Base-by-base conservation (phyloP, 2,797 vertebrate genomes). In the Gastrophryne carolinensis region DNA sequence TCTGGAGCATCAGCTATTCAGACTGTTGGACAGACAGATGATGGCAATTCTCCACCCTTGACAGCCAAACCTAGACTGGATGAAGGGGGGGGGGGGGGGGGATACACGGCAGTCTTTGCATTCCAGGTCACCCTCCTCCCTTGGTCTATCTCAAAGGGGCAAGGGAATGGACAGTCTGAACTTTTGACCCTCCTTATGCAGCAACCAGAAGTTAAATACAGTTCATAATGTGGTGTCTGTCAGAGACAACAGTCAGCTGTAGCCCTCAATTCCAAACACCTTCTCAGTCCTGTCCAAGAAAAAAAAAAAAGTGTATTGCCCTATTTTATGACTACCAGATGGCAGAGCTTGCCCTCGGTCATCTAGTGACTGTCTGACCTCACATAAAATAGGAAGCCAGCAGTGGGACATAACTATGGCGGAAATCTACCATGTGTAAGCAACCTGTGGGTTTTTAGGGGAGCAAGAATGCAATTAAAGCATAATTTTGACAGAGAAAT, bases 271-370 rank as follows among this genome's bases (percentile, higher is more conserved):
- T 79, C 84, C 82, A 81, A n/a, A 80, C 74, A 80, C 53, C 78
- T 29, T 56, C 72, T 54, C 75, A 79, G 23, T n/a, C 21, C 84
- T 82, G 80, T 79, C 84, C 81, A 82, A 80, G 32, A 21, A 44
- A n/a, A 65, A 60, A 85, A 81, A 84, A 88, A 90, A 87, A 90
- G 88, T 82, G 89, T 80, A 88, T 86, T 85, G 84, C 86, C 86
- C 24, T 72, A 54, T 85, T 89, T 96, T 95, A 95, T 89, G 87
- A 89, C 83, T 88, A 85, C 91, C 96, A 98, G 95, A 96, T 97
- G 95, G 92, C 85, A 87, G 86, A 85, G 83, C 82, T 80, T 82
- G 11, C 52, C 67, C 84, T n/a, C 80, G 83, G 86, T 87, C 81
- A 91, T 93, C 82, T 78, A 30, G 71, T 90, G 91, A 93, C 93